Evolutionary conservation across 1,140 invertebrate species (phyloP), one percentile per base, ranked within the genome.

Genomic region (Drosophila quadrilineata): DNA sequence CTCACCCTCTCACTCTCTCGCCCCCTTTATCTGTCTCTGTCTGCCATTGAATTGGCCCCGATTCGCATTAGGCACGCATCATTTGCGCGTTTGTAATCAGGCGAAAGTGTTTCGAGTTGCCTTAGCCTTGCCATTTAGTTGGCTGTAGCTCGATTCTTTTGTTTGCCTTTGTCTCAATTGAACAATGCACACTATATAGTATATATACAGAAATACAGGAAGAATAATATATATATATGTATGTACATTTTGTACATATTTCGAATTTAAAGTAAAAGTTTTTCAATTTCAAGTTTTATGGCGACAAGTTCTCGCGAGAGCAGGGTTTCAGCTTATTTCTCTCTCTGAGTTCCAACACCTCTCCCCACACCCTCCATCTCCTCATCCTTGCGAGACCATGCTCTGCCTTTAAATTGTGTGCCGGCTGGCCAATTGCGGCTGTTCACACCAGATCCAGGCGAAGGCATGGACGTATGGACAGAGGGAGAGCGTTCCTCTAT

Each of bases 201-300:
- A 40, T 24, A 46, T 10, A 54, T n/a, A 35, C 14, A 63, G 9
- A 33, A 16, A 38, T 31, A 48, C 3, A 29, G n/a, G n/a, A n/a
- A n/a, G n/a, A n/a, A n/a, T n/a, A n/a, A n/a, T 22, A 65, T 22
- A 58, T 5, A 69, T 33, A 43, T 17, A 19, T 6, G 41, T 8
- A 73, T 6, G 29, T 24, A 31, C 38, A 29, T 58, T 31, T 49
- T 40, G 71, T 60, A 53, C 40, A 75, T 59, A 63, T 68, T 82
- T 75, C 35, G 69, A 75, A 69, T 80, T 75, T 71, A 71, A 80
- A 75, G 67, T 80, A 79, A 80, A 80, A 82, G 79, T 82, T 82
- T 82, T 82, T 84, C 75, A 84, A 82, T 82, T 85, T 77, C 79
- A 77, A 82, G 77, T 82, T 82, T 82, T 84, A 82, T 85, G 72